Conservation (phyloP, 2,888 invertebrate species). For the Pocota personata region DNA sequence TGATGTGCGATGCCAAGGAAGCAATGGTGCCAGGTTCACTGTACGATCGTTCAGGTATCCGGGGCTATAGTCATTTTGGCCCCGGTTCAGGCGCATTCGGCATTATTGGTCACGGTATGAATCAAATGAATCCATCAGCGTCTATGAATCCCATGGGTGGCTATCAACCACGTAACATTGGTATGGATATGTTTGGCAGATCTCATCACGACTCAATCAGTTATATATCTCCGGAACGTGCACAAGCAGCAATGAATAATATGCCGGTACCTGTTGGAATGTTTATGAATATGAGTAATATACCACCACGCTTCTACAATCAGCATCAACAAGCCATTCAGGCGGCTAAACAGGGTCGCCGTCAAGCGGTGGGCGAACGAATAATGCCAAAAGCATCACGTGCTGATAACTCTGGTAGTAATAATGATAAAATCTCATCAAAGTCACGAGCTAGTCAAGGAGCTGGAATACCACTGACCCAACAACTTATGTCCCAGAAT, state of each 20-base stretch:
- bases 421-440: conserved; percentile 75
- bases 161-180: conserved; percentile 77
- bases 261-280: conserved; percentile 97
- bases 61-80: conserved; percentile 76
- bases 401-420: background rate
- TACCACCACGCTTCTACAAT: conserved; percentile 90
- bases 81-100: conserved; percentile 41
- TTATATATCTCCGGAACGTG: conserved; percentile 94
- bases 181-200: conserved; percentile 87
- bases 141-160: conserved; percentile 66
- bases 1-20: conserved; percentile 98
- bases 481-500: conserved; percentile 89
- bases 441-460: conserved; percentile 83
- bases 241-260: conserved; percentile 89
- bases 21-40: conserved; percentile 96
- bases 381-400: conserved; percentile 69
- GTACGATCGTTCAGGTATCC: conserved; percentile 89
- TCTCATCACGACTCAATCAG: conserved; percentile 95
- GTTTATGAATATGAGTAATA: conserved; percentile 94
- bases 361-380: conserved; percentile 79
- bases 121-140: conserved; percentile 42
- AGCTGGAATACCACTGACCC: conserved; percentile 86
- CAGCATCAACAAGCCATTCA: conserved; percentile 88
- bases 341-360: conserved; percentile 82
- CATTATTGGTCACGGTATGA: conserved; percentile 50